Evolutionary conservation across 2,797 vertebrate genomes (phyloP), one percentile per base, ranked within the genome.

Genomic region (Champsocephalus gunnari): DNA sequence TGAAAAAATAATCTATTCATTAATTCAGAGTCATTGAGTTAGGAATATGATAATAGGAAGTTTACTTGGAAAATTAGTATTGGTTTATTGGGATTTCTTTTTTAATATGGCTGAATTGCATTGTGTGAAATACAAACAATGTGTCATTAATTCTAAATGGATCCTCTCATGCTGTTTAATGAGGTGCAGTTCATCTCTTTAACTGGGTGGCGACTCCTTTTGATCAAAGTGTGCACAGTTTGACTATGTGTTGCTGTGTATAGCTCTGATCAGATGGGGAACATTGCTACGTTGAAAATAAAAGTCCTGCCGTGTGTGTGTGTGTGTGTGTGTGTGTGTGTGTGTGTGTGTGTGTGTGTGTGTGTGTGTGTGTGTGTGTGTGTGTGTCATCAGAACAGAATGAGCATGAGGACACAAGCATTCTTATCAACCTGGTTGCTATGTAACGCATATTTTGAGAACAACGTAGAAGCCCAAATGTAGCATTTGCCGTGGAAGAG

Each of bases 351-450:
- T 21, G 21, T 21, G 21, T 21, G 21, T 21, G 21, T 21, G 21
- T 2, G 21, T 21, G 21, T 21, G 21, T 21, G 21, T 21, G 2
- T 21, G n/a, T 59, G 17, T 4, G 43, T 38, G 34, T 38, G 17
- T 4, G 43, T 63, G 13, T 9, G 34, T 73, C 51, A 34, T 13
- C 28, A 58, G 50, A 56, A 10, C 50, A 65, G 6, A 70, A 17
- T 43, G 56, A 70, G 65, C 65, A 19, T 56, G 16, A 63, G 60
- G 60, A 56, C 79, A 51, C 49, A 16, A 41, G 65, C 49, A 17
- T 55, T 54, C 14, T 28, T 8, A 16, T 54, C 24, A 24, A 16
- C 45, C 17, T 7, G 13, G 66, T 75, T 78, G 66, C 71, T 6
- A 49, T 32, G 75, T 68, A 59, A 59, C 32, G 2, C 9, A 59